Evolutionary conservation across 2,113 vertebrate species (phyloP), one percentile per base, ranked within the genome.

Genomic region (Mola mola): DNA sequence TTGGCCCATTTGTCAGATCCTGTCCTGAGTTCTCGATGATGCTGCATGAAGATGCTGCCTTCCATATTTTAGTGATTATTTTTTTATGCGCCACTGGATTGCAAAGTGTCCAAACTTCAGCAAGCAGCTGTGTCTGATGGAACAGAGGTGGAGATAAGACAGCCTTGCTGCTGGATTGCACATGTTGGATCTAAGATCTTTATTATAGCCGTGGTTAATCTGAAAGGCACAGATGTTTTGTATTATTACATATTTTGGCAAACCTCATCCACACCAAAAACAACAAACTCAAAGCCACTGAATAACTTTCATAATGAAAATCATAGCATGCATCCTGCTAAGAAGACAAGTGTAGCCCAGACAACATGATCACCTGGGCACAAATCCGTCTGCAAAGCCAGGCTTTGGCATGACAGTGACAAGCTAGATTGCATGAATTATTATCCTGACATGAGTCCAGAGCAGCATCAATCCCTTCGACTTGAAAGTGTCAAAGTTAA

Each of bases 401-500:
- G 41, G 33, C 48, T 25, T 60, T 66, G 43, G 68, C 55, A 9
- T 52, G 24, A 59, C 62, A 34, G 15, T 59, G 68, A 79, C 73
- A 68, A 61, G 52, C 33, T 29, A 59, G 58, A 78, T 79, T 76
- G 49, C n/a, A 51, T 74, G 68, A 87, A 76, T 78, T 71, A 87
- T 84, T 49, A 74, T 31, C 65, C 57, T 70, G 75, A 78, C 75
- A 40, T 16, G 0, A 56, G 38, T 78, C 73, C 81, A 85, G 79
- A 59, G 64, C 66, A 63, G 47, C 75, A 78, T 87, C 66, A 79
- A 83, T 69, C 59, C 40, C 43, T 75, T 56, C 48, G 75, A 87
- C 63, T 78, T 81, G 42, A 83, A 85, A 81, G 81, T 81, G 82
- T 83, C 81, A 90, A 88, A 86, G 83, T 87, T 89, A 87, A 87